These are phyloP conservation scores for Malaclemys terrapin DNA, from an alignment of 2,113 vertebrate species.

Conservation along the genomic window DNA sequence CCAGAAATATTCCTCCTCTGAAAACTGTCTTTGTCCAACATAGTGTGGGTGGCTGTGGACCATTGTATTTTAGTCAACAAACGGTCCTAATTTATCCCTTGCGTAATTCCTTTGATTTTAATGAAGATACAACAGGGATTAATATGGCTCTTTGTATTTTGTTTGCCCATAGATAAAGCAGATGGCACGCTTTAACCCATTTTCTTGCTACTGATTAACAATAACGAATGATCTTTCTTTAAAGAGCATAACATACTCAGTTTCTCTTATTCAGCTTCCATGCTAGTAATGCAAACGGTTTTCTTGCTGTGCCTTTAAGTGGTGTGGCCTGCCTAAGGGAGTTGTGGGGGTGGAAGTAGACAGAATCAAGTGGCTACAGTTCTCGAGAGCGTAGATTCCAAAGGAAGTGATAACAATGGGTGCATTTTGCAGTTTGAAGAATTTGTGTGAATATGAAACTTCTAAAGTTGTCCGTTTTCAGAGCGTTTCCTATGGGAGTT, in stretches of 20 bases:
- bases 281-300: background rate
- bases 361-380: background rate
- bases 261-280: background rate
- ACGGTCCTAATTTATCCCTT: background rate
- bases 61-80: background rate
- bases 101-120: background rate
- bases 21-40: background rate
- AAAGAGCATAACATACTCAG: background rate
- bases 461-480: conserved; percentile 75
- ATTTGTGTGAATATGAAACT: conserved; percentile 70
- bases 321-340: background rate
- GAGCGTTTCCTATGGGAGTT: conserved; percentile 62
- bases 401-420: background rate
- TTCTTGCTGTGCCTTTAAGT: conserved; percentile 17
- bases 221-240: background rate
- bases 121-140: background rate
- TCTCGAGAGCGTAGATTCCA: background rate
- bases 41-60: background rate
- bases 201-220: background rate
- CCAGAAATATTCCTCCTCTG: background rate
- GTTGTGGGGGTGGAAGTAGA: background rate
- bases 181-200: background rate
- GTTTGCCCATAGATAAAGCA: background rate
- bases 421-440: conserved; percentile 30
- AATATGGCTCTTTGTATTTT: background rate